Conservation (phyloP, 2,888 invertebrate genomes). For the Nowickia ferox region DNA sequence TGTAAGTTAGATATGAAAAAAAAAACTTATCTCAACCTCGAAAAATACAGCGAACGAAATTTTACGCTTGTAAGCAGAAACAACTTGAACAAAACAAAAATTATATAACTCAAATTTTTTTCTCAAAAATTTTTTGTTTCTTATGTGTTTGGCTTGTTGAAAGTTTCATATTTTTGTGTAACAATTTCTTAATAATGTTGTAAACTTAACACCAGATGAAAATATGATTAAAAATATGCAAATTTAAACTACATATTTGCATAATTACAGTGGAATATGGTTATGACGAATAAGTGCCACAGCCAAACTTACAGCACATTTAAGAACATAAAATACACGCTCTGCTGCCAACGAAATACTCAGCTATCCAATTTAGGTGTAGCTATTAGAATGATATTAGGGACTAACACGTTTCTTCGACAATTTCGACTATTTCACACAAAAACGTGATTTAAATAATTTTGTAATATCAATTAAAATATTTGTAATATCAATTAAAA, state of each 20-base stretch:
- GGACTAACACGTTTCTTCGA: no score
- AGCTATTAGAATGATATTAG: no score
- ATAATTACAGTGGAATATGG: no score
- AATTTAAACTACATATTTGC: neutral
- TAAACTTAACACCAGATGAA: neutral
- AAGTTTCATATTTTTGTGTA: neutral
- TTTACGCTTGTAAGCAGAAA: slow-evolving; percentile 44
- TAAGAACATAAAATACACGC: no score
- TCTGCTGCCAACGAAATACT: no score
- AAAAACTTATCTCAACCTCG: slow-evolving; percentile 23
- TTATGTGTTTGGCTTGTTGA: neutral
- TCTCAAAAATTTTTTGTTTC: neutral
- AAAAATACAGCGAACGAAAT: slow-evolving; percentile 25
- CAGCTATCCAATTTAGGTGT: no score
- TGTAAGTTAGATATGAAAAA: slow-evolving; percentile 10
- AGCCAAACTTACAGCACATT: no score
- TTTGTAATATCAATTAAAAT: no score
- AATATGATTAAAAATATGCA: neutral
- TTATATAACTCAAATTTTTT: slow-evolving; percentile 1
- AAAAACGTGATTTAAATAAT: no score
- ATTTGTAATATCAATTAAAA: no score
- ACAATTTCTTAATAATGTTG: slow-evolving; percentile 1
- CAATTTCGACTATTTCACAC: no score
- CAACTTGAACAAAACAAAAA: neutral
- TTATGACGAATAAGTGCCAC: no score